Evolutionary conservation across 2,888 invertebrate species (phyloP).

Genomic region (Chrysotoxum bicinctum): DNA sequence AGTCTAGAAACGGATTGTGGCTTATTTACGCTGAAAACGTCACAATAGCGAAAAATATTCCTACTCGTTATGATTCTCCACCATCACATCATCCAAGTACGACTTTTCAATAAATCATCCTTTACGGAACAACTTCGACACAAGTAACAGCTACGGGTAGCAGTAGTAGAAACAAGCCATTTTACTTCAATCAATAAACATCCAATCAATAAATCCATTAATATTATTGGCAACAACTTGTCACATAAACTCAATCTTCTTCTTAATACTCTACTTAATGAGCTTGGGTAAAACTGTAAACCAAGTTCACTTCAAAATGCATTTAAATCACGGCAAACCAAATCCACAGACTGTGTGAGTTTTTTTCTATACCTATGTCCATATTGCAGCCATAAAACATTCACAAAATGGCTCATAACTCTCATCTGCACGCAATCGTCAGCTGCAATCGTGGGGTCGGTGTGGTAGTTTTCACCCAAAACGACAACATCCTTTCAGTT

Average conservation of each 20-base stretch:
- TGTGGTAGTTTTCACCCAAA: slow-evolving; percentile 21
- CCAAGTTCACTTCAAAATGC: slow-evolving; percentile 25
- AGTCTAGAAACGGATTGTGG: no score
- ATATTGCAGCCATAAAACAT: slow-evolving; percentile 36
- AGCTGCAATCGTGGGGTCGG: neutral
- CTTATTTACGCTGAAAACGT: no score
- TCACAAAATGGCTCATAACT: slow-evolving; percentile 32
- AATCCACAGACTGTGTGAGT: neutral
- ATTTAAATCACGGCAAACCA: slow-evolving; percentile 30
- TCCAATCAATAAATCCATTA: slow-evolving; percentile 17
- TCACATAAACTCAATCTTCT: neutral
- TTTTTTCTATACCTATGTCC: neutral
- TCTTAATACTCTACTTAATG: neutral
- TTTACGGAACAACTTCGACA: neutral
- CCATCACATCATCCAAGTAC: neutral
- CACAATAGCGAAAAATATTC: neutral
- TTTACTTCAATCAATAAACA: neutral
- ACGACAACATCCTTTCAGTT: slow-evolving; percentile 5
- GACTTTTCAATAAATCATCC: neutral
- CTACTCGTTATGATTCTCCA: neutral
- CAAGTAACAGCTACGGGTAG: neutral
- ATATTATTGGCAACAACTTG: neutral
- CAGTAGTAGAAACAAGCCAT: neutral
- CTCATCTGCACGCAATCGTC: slow-evolving; percentile 22
- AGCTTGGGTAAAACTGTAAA: slow-evolving; percentile 33